Base-by-base conservation (phyloP, 2,888 invertebrate species). In the Rhyacophila evoluta region DNA sequence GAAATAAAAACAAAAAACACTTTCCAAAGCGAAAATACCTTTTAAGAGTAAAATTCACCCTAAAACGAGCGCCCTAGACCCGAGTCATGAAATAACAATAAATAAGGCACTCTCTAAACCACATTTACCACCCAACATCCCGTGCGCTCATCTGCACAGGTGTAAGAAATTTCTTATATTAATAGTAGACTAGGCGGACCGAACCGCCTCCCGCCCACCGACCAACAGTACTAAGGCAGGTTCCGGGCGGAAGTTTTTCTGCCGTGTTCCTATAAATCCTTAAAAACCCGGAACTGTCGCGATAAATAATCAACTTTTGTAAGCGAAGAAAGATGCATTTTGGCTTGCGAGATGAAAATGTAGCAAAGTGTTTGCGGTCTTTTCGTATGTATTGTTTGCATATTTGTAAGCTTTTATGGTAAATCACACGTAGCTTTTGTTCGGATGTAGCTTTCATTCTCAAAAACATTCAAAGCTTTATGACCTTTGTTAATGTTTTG, bases 261-360 rank as follows among this genome's bases (percentile, higher is more conserved):
- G 55, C 70, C 72, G 37, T 71, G 69, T 73, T 79, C 74, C 81
- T 77, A 80, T 80, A 82, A 82, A 80, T 80, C 82, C 74, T 77
- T 73, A 80, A 82, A 82, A 80, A 79, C 79, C 80, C 79, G 81
- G 79, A 81, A 79, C 81, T 82, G 82, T 82, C 82, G 79, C 77
- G 36, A 82, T 82, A 82, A 82, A 82, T 82, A 80, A 79, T 82
- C 80, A 82, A 82, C 77, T 82, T 82, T 80, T 77, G 75, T 72
- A 74, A 75, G 80, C 80, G 73, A 38, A 74, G 73, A 80, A 77
- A 80, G 82, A 82, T 82, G 82, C 82, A 82, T 80, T 80, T n/a
- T 79, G 77, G 75, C 72, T 67, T 55, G 15, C 25, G 55, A 15
- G 55, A 55, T 36, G 25, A 27, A 4, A 27, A 15, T 27, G 55